These are phyloP conservation scores for Dasypus novemcinctus DNA, from an alignment of 2,113 vertebrate genomes.

Conservation along the genomic window DNA sequence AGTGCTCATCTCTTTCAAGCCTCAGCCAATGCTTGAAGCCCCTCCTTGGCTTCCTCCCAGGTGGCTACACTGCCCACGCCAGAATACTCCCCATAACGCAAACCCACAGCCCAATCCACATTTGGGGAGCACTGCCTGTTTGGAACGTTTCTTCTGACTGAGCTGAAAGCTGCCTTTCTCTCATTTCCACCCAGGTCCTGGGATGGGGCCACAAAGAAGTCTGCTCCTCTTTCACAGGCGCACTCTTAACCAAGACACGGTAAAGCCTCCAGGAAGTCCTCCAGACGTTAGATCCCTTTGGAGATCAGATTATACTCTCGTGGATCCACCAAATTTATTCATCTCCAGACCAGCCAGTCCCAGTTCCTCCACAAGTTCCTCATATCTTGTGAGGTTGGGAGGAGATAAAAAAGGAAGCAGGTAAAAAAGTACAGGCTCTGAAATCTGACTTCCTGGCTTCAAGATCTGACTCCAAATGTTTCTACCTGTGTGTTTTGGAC, in stretches of 20 bases:
- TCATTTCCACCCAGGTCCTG: not conserved
- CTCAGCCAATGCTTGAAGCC: not conserved
- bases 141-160: not conserved
- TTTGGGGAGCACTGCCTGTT: not conserved
- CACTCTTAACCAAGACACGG: no score
- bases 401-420: accelerated
- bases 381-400: not conserved
- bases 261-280: no score
- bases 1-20: not conserved
- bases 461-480: not conserved
- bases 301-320: not conserved
- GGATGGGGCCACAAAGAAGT: not conserved
- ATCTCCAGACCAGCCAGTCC: not conserved
- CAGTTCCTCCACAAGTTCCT: not conserved
- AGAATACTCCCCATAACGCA: not conserved
- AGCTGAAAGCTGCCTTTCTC: not conserved
- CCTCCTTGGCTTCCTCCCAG: not conserved
- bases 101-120: not conserved
- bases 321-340: not conserved
- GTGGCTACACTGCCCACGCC: not conserved
- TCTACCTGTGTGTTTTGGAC: not conserved
- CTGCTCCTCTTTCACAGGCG: not conserved
- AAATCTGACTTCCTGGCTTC: not conserved
- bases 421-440: not conserved
- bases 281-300: no score